These are phyloP conservation scores for Balaeniceps rex DNA, from an alignment of 2,113 vertebrate genomes.

Conservation along the genomic window DNA sequence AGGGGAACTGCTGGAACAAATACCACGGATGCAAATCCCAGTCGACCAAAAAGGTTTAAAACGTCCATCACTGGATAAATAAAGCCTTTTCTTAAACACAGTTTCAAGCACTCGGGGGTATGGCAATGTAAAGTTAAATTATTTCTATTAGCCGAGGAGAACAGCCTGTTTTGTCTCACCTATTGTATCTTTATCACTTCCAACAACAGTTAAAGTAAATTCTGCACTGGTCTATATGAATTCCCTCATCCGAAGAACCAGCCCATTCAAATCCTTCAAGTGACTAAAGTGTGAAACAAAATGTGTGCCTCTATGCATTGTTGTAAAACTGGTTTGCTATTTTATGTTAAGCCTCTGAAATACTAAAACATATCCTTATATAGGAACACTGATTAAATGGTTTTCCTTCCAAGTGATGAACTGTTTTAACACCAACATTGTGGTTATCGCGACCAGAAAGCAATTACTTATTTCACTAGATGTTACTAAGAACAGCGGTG, in stretches of 20 bases:
- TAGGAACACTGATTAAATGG: slow-evolving; percentile 15
- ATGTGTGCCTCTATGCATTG: background rate
- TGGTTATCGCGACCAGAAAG: slow-evolving; percentile 39
- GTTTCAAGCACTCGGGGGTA: background rate
- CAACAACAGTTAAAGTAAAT: slow-evolving; percentile 10
- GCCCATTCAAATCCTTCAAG: slow-evolving; percentile 29
- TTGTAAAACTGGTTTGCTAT: background rate
- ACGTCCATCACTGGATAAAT: background rate
- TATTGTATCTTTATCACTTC: slow-evolving; percentile 12
- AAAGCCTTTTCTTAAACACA: background rate
- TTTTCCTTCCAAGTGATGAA: slow-evolving; percentile 20
- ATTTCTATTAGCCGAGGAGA: slow-evolving; percentile 23
- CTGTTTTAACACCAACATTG: slow-evolving; percentile 34
- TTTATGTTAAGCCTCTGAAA: background rate
- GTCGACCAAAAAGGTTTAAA: background rate
- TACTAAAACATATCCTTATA: slow-evolving; percentile 19
- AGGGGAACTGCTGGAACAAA: background rate
- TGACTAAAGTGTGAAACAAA: slow-evolving; percentile 54
- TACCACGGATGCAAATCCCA: background rate
- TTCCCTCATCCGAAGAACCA: slow-evolving; percentile 18
- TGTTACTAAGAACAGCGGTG: slow-evolving; percentile 46
- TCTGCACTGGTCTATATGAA: background rate
- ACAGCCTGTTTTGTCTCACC: background rate
- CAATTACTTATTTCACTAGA: slow-evolving; percentile 47
- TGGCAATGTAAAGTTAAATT: slow-evolving; percentile 38